Base-by-base conservation (phyloP, 2,113 vertebrate genomes). In the Gnathonemus longibarbis region DNA sequence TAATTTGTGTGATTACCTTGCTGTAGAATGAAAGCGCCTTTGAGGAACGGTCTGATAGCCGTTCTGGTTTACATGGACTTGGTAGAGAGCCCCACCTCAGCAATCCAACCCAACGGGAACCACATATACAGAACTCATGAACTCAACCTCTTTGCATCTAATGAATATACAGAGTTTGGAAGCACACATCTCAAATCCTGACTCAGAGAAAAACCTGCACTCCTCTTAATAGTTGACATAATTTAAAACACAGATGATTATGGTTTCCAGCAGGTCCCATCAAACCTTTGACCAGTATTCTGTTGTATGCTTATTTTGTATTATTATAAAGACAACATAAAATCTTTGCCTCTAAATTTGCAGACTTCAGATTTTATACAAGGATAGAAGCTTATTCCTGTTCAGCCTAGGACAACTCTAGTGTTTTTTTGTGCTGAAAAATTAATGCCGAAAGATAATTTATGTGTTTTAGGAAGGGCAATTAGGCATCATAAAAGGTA, bases 371-470 rank as follows among this genome's bases (percentile, higher is more conserved):
- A 42, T 42, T 80, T 35, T 19, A 42, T 42, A 80, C 35, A 80
- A 80, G 35, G 17, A 80, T 39, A 80, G 35, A 80, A 35, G 27
- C 80, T 89, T 58, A 89, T 89, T 89, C 52, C 89, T 84, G 49
- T 84, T 84, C 27, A 58, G 50, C 35, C 3, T 45, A 42, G n/a
- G 39, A 84, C 5, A 89, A 84, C 31, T 2, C 2, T 7, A 66
- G 6, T 11, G n/a, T 50, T 77, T 52, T 58, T 89, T 17, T 45
- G 52, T 50, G 24, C 24, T 89, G 66, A 89, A 89, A 49, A 74
- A 50, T 74, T 89, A 89, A 89, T 49, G 46, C 11, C n/a, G 9
- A 31, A 89, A 27, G 88, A 89, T 70, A 77, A 45, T 48, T 24
- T 74, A 70, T 89, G n/a, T 77, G 66, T 56, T 53, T 42, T 84